Conservation (phyloP, 2,797 vertebrate genomes). For the Phrynocephalus vlangalii region DNA sequence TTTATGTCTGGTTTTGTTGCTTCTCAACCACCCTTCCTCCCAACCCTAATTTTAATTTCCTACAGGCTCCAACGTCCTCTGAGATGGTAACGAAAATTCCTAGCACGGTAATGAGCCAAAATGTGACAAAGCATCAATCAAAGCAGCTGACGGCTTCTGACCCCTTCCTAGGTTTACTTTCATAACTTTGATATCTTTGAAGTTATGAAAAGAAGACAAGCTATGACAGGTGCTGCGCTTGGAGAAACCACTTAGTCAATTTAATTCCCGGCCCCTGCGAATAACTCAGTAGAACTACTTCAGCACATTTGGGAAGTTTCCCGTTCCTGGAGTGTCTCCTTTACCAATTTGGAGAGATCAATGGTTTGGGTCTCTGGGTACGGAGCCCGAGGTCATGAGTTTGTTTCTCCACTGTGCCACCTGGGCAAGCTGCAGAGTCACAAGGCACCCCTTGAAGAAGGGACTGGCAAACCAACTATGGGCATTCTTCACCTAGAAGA, state of each 20-base stretch:
- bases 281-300: slow-evolving; percentile 62
- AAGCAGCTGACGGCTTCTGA: slow-evolving; percentile 75
- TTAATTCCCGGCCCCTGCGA: slow-evolving; percentile 76
- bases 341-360: too few relatives aligned
- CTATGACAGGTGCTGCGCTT: slow-evolving; percentile 85
- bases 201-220: slow-evolving; percentile 84
- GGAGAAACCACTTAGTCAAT: slow-evolving; percentile 81
- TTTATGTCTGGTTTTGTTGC: slow-evolving; percentile 16
- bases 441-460: too few relatives aligned
- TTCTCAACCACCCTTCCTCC: background rate
- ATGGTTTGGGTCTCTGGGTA: too few relatives aligned
- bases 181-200: slow-evolving; percentile 87
- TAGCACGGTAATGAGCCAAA: slow-evolving; percentile 71
- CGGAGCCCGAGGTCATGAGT: too few relatives aligned
- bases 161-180: slow-evolving; percentile 78
- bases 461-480: too few relatives aligned
- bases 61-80: slow-evolving; percentile 40
- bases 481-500: too few relatives aligned
- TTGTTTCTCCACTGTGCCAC: too few relatives aligned
- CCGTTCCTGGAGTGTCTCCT: background rate
- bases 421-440: too few relatives aligned
- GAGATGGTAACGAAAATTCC: slow-evolving; percentile 57
- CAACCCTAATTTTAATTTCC: slow-evolving; percentile 5
- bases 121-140: slow-evolving; percentile 77
- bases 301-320: slow-evolving; percentile 73